Evolutionary conservation across 2,113 vertebrate species (phyloP).

Genomic region (Cyprinodon tularosa): DNA sequence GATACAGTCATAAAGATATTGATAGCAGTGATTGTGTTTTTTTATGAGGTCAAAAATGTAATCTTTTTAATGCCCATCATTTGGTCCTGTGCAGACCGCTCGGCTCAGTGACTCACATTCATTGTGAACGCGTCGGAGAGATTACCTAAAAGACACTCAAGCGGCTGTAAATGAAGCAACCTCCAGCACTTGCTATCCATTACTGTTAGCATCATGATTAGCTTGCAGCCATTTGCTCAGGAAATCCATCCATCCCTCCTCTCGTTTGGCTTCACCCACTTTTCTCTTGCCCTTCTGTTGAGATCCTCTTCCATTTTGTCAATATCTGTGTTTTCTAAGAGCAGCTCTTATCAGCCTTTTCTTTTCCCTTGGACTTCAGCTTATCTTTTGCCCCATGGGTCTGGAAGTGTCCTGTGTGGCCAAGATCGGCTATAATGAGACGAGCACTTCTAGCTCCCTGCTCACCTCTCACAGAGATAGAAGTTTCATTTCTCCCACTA

Average conservation of each 20-base stretch:
- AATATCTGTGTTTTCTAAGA: slow-evolving; percentile 40
- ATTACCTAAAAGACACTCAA: slow-evolving; percentile 62
- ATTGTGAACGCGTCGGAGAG: slow-evolving; percentile 32
- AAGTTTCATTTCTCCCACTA: slow-evolving; percentile 13
- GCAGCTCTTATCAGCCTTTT: slow-evolving; percentile 48
- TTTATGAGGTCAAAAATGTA: neutral
- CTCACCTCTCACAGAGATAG: slow-evolving; percentile 17
- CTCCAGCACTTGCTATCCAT: slow-evolving; percentile 49
- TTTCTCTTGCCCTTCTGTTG: slow-evolving; percentile 9
- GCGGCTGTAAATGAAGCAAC: slow-evolving; percentile 59
- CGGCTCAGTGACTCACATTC: slow-evolving; percentile 29
- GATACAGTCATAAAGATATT: too few relatives aligned
- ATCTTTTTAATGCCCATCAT: neutral
- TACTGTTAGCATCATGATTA: slow-evolving; percentile 62
- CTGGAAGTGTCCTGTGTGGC: slow-evolving; percentile 44
- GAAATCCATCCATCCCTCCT: slow-evolving; percentile 42
- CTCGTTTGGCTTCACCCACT: slow-evolving; percentile 8
- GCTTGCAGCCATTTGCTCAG: slow-evolving; percentile 52
- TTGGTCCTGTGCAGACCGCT: slow-evolving; percentile 15
- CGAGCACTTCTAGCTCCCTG: slow-evolving; percentile 32
- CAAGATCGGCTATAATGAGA: slow-evolving; percentile 41
- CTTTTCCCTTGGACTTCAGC: neutral
- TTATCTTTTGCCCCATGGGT: slow-evolving; percentile 40
- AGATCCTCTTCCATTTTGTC: slow-evolving; percentile 40
- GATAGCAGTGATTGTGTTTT: neutral